These are phyloP conservation scores for Temnothorax longispinosus DNA, from an alignment of 1,140 invertebrate genomes.

Conservation along the genomic window DNA sequence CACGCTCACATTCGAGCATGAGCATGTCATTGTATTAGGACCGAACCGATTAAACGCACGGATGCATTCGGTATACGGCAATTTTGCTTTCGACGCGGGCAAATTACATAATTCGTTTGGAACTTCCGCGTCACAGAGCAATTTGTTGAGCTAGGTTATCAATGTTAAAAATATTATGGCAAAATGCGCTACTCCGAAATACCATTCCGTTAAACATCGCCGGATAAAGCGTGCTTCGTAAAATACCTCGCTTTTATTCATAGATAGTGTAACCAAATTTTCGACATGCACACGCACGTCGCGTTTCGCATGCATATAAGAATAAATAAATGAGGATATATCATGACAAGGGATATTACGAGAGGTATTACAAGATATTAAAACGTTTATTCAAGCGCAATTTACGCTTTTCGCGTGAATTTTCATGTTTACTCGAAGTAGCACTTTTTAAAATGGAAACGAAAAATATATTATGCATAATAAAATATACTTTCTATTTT, in stretches of 20 bases:
- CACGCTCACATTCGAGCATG: slow-evolving; percentile 65
- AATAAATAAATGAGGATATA: slow-evolving; percentile 21
- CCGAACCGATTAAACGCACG: slow-evolving; percentile 55
- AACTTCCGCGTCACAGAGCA: slow-evolving; percentile 51
- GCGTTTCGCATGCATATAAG: background rate
- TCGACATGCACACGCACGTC: background rate
- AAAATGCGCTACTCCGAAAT: slow-evolving; percentile 45
- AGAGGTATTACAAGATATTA: background rate
- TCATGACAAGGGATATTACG: background rate
- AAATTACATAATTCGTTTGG: slow-evolving; percentile 57
- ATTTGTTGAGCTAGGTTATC: slow-evolving; percentile 53
- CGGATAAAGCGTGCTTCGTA: slow-evolving; percentile 26
- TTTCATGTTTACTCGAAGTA: background rate
- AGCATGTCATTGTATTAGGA: slow-evolving; percentile 68
- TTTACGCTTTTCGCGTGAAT: background rate
- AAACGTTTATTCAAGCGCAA: background rate
- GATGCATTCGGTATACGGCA: slow-evolving; percentile 45
- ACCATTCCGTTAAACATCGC: slow-evolving; percentile 20
- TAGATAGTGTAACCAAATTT: slow-evolving; percentile 14
- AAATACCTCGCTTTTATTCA: slow-evolving; percentile 31
- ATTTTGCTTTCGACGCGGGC: slow-evolving; percentile 35
- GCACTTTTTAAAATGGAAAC: background rate
- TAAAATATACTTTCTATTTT: background rate
- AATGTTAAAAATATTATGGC: slow-evolving; percentile 50
- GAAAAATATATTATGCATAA: background rate